A percentile compares a stretch with the other conserved stretches of the same genome.
Evolutionary conservation across 2,888 invertebrate genomes (phyloP).

Genomic region (Agriotes lineatus): DNA sequence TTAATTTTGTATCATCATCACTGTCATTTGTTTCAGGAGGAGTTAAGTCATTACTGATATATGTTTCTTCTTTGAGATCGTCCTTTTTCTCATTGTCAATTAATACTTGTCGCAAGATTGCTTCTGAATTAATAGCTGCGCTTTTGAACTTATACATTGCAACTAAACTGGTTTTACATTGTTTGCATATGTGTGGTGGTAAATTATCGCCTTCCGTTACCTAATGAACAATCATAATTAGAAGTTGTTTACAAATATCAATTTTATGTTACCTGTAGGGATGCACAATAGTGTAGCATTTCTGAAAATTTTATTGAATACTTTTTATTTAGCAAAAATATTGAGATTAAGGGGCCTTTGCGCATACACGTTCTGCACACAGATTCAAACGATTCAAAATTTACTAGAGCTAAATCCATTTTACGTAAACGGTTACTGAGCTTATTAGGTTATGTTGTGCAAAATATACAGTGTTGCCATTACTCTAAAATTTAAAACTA

Average conservation of each 20-base stretch:
- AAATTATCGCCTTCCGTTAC: conserved; percentile 49
- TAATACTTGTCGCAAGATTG: conserved; percentile 41
- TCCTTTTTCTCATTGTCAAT: not conserved
- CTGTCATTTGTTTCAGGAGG: not conserved
- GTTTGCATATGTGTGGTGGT: conserved; percentile 52
- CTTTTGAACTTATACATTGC: conserved; percentile 53
- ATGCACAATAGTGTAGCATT: conserved; percentile 50
- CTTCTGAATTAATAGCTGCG: conserved; percentile 48
- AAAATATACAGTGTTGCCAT: no score
- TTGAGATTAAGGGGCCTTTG: conserved; percentile 45
- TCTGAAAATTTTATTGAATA: conserved; percentile 47
- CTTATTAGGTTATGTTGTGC: no score
- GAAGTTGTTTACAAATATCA: no score
- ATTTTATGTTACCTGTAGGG: conserved; percentile 47
- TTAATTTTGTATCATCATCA: not conserved
- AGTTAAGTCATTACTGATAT: not conserved
- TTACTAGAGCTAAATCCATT: not conserved
- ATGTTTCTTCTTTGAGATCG: not conserved
- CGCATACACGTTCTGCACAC: conserved; percentile 53
- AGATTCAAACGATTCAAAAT: conserved; percentile 22
- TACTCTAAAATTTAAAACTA: no score
- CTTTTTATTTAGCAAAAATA: conserved; percentile 50
- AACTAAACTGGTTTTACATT: conserved; percentile 49
- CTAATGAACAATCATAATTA: no score
- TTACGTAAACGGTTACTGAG: no score